Evolutionary conservation across 2,888 invertebrate genomes (phyloP).

Genomic region (Mythimna lalbum): DNA sequence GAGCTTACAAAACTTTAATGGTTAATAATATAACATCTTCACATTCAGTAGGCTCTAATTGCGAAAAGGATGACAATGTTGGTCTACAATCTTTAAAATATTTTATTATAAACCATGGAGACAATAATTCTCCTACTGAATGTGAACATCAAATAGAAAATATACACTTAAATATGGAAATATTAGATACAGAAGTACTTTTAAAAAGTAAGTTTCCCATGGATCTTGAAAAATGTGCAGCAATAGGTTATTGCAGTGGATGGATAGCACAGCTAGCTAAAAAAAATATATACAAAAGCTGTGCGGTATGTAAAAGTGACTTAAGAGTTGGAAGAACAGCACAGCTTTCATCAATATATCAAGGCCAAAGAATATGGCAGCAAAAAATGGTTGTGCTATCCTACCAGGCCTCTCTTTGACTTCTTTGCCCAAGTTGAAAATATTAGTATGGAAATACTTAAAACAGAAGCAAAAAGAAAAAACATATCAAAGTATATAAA

Average conservation of each 20-base stretch:
- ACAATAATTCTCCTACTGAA: too few species aligned
- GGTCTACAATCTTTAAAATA: constrained; percentile 22
- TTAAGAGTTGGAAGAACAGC: not conserved
- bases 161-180: not conserved
- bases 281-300: constrained; percentile 25
- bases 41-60: constrained; percentile 16
- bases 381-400: constrained; percentile 33
- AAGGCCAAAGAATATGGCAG: constrained; percentile 42
- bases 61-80: constrained; percentile 21
- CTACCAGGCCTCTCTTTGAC: not conserved
- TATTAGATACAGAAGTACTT: not conserved
- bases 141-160: constrained; percentile 27
- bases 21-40: not conserved
- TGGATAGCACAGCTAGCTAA: constrained; percentile 46
- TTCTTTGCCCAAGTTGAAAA: constrained; percentile 8
- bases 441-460: not conserved
- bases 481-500: not conserved
- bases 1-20: not conserved
- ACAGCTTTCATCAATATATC: constrained; percentile 28
- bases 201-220: not conserved
- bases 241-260: constrained; percentile 49
- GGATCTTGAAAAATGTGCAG: constrained; percentile 41
- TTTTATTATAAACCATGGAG: constrained; percentile 11
- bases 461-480: not conserved
- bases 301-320: not conserved